Conservation (phyloP, 2,113 vertebrate genomes). For the Progne subis region DNA sequence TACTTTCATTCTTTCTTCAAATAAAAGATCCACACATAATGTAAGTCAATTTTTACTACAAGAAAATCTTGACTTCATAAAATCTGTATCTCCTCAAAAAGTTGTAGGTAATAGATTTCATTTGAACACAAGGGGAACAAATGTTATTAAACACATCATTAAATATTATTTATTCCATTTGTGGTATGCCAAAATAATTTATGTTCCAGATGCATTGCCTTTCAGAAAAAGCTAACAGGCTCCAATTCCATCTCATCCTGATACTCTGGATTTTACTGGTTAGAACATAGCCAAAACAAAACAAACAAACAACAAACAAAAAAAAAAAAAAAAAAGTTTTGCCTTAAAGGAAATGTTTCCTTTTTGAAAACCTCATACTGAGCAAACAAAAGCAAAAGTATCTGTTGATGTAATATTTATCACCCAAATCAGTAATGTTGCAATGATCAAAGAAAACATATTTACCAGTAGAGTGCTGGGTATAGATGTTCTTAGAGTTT, state of each 20-base stretch:
- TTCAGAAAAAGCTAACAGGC: background rate
- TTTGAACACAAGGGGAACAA: background rate
- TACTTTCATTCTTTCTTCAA: background rate
- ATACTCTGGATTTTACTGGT: background rate
- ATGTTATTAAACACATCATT: background rate
- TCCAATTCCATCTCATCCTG: background rate
- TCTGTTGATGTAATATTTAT: constrained; percentile 62
- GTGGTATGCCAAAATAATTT: background rate
- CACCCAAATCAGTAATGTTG: constrained; percentile 37
- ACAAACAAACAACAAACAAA: background rate
- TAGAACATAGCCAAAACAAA: background rate
- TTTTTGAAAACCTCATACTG: constrained; percentile 38
- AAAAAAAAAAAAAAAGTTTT: background rate
- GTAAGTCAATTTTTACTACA: background rate
- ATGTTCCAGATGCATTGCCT: background rate
- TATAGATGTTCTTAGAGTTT: constrained; percentile 8
- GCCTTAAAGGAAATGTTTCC: background rate
- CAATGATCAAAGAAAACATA: constrained; percentile 63
- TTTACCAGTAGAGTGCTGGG: constrained; percentile 15
- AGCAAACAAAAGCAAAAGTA: constrained; percentile 50
- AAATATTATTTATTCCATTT: background rate
- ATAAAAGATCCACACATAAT: background rate
- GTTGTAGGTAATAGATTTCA: background rate
- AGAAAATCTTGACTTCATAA: background rate
- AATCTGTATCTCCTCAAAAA: background rate